Evolutionary conservation across 2,113 vertebrate species (phyloP), one percentile per base, ranked within the genome.

Genomic region (Tauraco erythrolophus): DNA sequence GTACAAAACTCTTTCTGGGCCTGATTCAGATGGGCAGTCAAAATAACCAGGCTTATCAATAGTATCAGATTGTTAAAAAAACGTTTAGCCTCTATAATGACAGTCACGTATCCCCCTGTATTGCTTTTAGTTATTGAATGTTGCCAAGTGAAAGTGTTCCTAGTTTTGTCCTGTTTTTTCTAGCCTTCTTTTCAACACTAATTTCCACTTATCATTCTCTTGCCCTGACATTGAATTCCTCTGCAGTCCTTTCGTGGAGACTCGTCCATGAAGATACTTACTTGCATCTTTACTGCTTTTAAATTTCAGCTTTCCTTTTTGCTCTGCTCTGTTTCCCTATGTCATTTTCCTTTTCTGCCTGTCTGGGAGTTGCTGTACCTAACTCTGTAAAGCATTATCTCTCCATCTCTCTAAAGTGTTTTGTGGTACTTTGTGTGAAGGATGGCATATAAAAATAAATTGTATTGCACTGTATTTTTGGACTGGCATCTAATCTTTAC

Each of bases 391-490:
- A 96, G 95, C 96, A 97, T 97, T 97, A 97, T 96, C 93, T 97
- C 79, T 97, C 96, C 96, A 95, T 97, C 96, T 96, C 93, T 97
- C 96, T 95, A 96, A 97, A 97, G 93, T 98, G 96, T 97, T 98
- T 96, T 97, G 97, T 96, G 96, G 97, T 97, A 97, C 95, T 97
- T 95, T 89, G 91, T 96, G 92, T 98, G 97, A 98, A 89, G 94
- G 92, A 98, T 97, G 95, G 97, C 88, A 96, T 97, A 97, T 97
- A 97, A 98, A 98, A 97, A 97, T 98, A 96, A 97, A 97, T 97
- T 96, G 91, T 96, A 96, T 95, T 97, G 97, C 96, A 97, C 96
- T 97, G 96, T 95, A 96, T 97, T 98, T 96, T 97, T 97, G 89
- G 96, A 96, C 95, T 97, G 96, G 97, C 97, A 96, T 96, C 94